Evolutionary conservation across 2,888 invertebrate species (phyloP).

Genomic region (Phlogophora meticulosa): DNA sequence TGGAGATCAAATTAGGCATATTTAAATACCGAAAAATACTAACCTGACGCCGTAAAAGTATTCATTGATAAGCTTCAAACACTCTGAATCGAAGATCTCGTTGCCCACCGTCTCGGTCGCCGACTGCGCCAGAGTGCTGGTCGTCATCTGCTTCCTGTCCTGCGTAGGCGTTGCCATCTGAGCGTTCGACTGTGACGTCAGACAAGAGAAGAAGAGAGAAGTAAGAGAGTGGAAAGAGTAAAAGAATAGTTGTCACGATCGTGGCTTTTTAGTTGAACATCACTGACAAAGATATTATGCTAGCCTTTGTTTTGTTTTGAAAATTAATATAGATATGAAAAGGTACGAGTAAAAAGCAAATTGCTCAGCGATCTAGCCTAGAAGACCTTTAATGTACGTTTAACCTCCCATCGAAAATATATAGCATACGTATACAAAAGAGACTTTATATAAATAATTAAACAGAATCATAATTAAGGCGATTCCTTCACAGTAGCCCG

Average conservation of each 20-base stretch:
- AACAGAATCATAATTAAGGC: too few species aligned
- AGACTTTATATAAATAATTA: too few species aligned
- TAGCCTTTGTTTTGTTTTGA: too few species aligned
- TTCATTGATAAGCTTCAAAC: slow-evolving; percentile 98
- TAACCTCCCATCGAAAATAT: too few species aligned
- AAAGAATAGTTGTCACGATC: not conserved
- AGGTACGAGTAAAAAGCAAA: too few species aligned
- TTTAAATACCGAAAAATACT: slow-evolving; percentile 9
- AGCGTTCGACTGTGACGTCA: slow-evolving; percentile 74
- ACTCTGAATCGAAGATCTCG: slow-evolving; percentile 96
- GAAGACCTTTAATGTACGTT: too few species aligned
- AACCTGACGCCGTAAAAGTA: slow-evolving; percentile 97
- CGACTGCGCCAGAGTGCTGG: slow-evolving; percentile 92
- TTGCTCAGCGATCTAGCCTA: too few species aligned
- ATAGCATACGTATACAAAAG: too few species aligned
- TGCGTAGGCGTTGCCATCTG: slow-evolving; percentile 93
- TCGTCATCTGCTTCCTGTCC: slow-evolving; percentile 94
- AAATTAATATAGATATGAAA: too few species aligned
- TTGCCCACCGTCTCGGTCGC: slow-evolving; percentile 95
- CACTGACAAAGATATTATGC: too few species aligned
- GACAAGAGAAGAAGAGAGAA: slow-evolving; percentile 28
- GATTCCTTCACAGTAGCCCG: too few species aligned
- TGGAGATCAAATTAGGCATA: too few species aligned
- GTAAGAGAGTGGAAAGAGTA: slow-evolving; percentile 10
- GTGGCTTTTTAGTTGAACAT: not conserved